Conservation (phyloP, 2,888 invertebrate genomes). For the Aproaerema taeniolella region DNA sequence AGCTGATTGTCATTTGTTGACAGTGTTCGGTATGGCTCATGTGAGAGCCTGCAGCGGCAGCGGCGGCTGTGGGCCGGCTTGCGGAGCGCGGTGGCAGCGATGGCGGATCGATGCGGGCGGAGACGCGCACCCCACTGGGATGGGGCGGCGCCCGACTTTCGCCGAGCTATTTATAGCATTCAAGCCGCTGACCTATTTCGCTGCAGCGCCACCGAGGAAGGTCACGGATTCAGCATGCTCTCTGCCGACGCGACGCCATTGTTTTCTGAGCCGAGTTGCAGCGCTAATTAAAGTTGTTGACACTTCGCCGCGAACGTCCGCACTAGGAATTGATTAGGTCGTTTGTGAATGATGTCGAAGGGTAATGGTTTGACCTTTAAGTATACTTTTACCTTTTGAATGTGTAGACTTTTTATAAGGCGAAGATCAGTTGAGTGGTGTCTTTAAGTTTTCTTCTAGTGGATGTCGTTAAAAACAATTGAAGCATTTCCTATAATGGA, state of each 20-base stretch:
- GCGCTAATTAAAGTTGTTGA: constrained; percentile 74
- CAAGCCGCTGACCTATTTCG: constrained; percentile 77
- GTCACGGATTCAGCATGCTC: constrained; percentile 73
- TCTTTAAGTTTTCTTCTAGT: too few relatives aligned
- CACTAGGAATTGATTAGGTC: constrained; percentile 20
- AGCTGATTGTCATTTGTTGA: too few relatives aligned
- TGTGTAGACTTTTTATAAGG: too few relatives aligned
- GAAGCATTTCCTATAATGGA: too few relatives aligned
- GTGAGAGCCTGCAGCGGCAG: background rate
- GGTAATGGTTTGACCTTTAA: too few relatives aligned
- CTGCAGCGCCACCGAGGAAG: constrained; percentile 72
- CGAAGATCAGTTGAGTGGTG: too few relatives aligned
- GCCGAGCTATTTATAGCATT: constrained; percentile 76
- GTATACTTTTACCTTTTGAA: too few relatives aligned
- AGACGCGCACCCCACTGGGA: constrained; percentile 49
- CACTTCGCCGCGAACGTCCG: constrained; percentile 51
- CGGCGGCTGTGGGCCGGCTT: background rate
- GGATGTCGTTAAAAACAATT: too few relatives aligned
- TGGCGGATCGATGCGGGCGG: constrained; percentile 37
- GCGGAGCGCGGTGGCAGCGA: constrained; percentile 23
- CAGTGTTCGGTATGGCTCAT: too few relatives aligned
- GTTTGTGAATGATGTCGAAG: background rate
- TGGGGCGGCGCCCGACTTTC: constrained; percentile 73
- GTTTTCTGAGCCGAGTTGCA: constrained; percentile 69
- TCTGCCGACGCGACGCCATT: constrained; percentile 69